Evolutionary conservation across 2,888 invertebrate species (phyloP), one percentile per base, ranked within the genome.

Genomic region (Dendrolimus pini): DNA sequence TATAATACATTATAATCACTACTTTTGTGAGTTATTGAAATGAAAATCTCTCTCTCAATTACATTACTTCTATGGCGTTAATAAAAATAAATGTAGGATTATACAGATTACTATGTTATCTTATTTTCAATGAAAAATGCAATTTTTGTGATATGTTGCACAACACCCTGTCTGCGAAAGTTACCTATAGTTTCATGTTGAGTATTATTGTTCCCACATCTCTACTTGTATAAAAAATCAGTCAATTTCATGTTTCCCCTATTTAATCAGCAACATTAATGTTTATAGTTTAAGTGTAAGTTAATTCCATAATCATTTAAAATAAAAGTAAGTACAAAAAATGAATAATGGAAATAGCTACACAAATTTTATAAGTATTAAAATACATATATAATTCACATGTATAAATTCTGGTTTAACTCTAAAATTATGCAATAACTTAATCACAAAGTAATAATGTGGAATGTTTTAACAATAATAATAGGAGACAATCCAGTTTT

Each of bases 101-200:
- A 30, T 30, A 30, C 30, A 30, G 30, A 30, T 30, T 47, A 47
- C 12, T 47, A 12, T 47, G 47, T 47, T 47, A 9, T 47, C 47
- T 47, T 12, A 10, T 69, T 69, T 63, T 66, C 66, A 65, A 30
- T 47, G 47, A 60, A 62, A 61, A 56, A 61, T 63, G 65, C 41
- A 61, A 6, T 62, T 62, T 74, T 71, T 72, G 76, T 86, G 87
- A 87, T 87, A 87, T 87, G 87, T 87, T 74, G 78, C 70, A 77
- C 78, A 76, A 78, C 76, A 87, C 87, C 86, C 86, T 85, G 84
- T 84, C 74, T 75, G 79, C 74, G 74, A 77, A 72, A 78, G 72
- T 77, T 78, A 76, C 69, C 70, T 74, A 75, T 78, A 74, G 73
- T 75, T 79, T 74, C 75, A 71, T 77, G 71, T 74, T 79, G 78